Evolutionary conservation across 2,888 invertebrate species (phyloP), one percentile per base, ranked within the genome.

Genomic region (Cheilosia soror): DNA sequence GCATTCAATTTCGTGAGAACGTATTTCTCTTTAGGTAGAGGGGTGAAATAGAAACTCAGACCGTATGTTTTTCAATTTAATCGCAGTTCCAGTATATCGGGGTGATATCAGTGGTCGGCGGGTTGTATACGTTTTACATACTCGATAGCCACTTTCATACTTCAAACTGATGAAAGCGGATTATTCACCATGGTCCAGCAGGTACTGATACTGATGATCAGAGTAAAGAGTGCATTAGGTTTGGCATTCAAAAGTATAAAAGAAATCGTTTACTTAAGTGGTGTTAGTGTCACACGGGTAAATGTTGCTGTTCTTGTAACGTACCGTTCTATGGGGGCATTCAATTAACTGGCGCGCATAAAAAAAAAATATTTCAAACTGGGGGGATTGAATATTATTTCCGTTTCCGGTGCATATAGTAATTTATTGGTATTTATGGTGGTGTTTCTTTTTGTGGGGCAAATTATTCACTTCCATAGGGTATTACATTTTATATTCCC

Each of bases 1-100:
- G 77, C 42, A 82, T 66, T 73, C 33, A 84, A 79, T 65, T 37
- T 75, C 80, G 84, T 84, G 84, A 84, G 84, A 84, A 84, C 37
- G 37, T 37, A 73, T 58, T 63, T 60, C 60, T 42, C 72, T 44
- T 40, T 58, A 15, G 44, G 20, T 27, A 25, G 73, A 84, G 84
- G 84, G 84, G 69, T 80, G 75, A 71, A 75, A 80, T 33, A 75
- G 69, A 71, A 75, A 80, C 40, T 75, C 37, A 55, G 58, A 60
- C 20, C 75, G 79, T 80, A 80, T 84, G 65, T 57, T 78, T 78
- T 66, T 20, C n/a, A 40, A 47, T 66, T 66, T 76, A 57, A 66
- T 78, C 62, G 40, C 5, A 37, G 53, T 71, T 65, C 27, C 27
- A 62, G 47, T 44, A 33, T 20, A 63, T 62, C 55, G 44, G 40